Conservation (phyloP, 1,140 invertebrate species). For the Cotesia chilonis region DNA sequence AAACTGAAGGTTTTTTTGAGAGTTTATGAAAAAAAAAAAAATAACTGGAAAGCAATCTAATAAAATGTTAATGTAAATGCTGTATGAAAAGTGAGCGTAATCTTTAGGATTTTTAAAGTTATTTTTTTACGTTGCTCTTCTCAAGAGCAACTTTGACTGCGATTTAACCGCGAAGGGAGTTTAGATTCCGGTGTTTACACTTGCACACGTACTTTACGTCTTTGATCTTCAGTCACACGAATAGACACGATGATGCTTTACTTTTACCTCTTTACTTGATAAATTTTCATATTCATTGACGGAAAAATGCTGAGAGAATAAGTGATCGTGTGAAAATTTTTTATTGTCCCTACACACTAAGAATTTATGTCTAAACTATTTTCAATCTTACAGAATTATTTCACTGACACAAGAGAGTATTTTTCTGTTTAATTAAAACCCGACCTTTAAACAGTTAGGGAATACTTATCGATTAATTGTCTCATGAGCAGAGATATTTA, state of each 20-base stretch:
- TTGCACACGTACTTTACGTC: neutral
- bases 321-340: neutral
- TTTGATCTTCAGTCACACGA: slow-evolving; percentile 1
- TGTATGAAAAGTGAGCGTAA: neutral
- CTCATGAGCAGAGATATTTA: too few species aligned
- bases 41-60: too few species aligned
- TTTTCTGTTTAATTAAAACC: too few species aligned
- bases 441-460: too few species aligned
- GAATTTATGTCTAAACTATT: neutral
- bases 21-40: too few species aligned
- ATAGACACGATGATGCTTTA: neutral
- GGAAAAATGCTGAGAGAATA: neutral
- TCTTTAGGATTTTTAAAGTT: slow-evolving; percentile 8
- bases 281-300: slow-evolving; percentile 20
- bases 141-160: slow-evolving; percentile 7
- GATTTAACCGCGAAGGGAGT: neutral
- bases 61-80: neutral
- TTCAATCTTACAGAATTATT: neutral
- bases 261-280: slow-evolving; percentile 12
- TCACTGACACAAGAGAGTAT: neutral
- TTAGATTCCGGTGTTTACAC: neutral
- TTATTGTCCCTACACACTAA: too few species aligned
- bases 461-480: too few species aligned
- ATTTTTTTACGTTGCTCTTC: slow-evolving; percentile 3
- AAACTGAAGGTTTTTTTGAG: neutral